A percentile compares a stretch with the other conserved stretches of the same genome.
phyloP scores from a whole-genome alignment of 2,113 vertebrate genomes.

The Propithecus coquereli region DNA sequence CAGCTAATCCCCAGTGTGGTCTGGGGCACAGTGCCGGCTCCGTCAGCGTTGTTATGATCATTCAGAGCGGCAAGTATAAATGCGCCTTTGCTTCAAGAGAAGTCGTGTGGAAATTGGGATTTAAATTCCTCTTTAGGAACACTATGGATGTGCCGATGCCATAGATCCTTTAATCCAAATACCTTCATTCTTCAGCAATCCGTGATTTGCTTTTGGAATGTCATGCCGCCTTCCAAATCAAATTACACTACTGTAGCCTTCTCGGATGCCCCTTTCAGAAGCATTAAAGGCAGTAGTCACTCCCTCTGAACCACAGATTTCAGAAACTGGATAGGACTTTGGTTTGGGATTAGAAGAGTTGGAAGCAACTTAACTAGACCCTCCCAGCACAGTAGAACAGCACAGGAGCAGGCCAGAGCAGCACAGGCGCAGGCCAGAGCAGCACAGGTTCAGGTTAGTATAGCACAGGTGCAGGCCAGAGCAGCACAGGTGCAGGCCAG shows the following conservation, averaged over 20 bases:
- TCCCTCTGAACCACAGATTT: accelerated
- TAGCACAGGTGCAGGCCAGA: background rate
- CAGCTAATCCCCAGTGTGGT: background rate
- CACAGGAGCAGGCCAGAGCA: too few species aligned
- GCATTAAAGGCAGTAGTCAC: accelerated
- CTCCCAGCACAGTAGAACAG: background rate
- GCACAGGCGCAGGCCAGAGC: too few species aligned
- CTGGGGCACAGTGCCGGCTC: accelerated
- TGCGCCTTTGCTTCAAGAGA: background rate
- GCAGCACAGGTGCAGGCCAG: background rate
- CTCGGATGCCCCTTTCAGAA: background rate
- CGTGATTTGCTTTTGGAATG: background rate
- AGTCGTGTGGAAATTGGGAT: background rate
- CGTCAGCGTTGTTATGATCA: accelerated
- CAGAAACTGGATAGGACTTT: background rate
- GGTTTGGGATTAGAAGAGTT: background rate
- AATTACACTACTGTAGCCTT: too few species aligned
- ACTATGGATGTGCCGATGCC: accelerated
- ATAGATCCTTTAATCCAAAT: accelerated
- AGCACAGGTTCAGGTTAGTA: background rate
- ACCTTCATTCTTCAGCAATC: background rate
- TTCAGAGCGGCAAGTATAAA: accelerated
- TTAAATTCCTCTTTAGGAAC: background rate
- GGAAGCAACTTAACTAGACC: background rate
- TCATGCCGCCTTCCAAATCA: background rate